These are phyloP conservation scores for Corythornis cristatus DNA, from an alignment of 2,113 vertebrate genomes.

Conservation along the genomic window DNA sequence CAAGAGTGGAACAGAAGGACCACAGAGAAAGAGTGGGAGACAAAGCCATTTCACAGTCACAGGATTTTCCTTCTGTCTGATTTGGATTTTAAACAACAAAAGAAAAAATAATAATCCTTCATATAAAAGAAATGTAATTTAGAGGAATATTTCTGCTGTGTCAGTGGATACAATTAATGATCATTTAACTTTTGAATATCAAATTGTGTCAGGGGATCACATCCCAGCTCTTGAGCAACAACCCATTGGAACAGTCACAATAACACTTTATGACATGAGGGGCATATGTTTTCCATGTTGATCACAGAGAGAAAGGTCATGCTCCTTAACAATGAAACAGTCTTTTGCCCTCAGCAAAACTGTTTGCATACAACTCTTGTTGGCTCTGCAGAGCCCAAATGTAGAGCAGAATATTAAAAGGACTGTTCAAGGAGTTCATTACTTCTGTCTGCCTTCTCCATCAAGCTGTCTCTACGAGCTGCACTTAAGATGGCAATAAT, in stretches of 20 bases:
- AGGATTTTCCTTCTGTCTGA: not conserved
- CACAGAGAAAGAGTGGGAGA: not conserved
- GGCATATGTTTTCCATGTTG: slow-evolving; percentile 8
- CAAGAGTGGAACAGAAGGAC: slow-evolving; percentile 6
- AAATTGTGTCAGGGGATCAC: not conserved
- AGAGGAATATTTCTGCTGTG: slow-evolving; percentile 71
- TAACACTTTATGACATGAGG: not conserved
- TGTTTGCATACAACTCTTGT: slow-evolving; percentile 32
- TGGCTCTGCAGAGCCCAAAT: not conserved
- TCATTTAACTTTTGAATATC: not conserved
- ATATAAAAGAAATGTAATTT: slow-evolving; percentile 12
- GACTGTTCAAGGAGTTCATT: slow-evolving; percentile 39
- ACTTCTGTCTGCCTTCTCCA: not conserved
- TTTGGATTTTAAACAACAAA: slow-evolving; percentile 28
- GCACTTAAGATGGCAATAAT: not conserved
- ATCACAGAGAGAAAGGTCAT: slow-evolving; percentile 5
- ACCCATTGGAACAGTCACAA: not conserved
- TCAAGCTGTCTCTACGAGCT: not conserved
- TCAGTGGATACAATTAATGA: slow-evolving; percentile 58
- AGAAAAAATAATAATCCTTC: not conserved
- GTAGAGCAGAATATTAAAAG: slow-evolving; percentile 45
- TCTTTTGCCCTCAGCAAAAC: slow-evolving; percentile 50
- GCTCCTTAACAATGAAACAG: slow-evolving; percentile 41
- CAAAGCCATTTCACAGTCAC: slow-evolving; percentile 32
- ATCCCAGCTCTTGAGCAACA: not conserved